Conservation (phyloP, 2,797 vertebrate species). For the Enteromius thamalakanensis region DNA sequence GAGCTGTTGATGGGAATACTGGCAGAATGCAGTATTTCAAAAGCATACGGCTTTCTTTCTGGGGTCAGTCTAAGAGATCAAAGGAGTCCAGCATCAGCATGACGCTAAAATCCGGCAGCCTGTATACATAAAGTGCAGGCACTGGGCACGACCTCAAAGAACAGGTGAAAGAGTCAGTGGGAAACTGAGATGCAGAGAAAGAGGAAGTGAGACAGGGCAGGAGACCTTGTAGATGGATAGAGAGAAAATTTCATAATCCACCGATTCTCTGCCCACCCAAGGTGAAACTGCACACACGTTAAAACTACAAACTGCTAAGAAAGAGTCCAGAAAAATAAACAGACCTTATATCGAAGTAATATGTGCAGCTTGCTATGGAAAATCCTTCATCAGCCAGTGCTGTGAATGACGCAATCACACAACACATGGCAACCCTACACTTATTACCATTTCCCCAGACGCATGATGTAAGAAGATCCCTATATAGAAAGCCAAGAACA, state of each 20-base stretch:
- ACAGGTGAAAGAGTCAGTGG: conserved; percentile 9
- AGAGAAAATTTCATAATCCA: not conserved
- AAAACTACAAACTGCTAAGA: conserved; percentile 5
- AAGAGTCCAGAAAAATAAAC: not conserved
- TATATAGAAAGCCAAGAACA: not conserved
- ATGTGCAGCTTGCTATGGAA: not conserved
- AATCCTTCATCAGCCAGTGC: not conserved
- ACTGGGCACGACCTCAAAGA: conserved; percentile 27
- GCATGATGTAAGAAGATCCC: conserved; percentile 24
- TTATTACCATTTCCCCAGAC: conserved; percentile 14
- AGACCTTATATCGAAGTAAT: not conserved
- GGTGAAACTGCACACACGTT: not conserved
- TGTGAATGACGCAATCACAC: conserved; percentile 16
- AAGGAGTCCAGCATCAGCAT: conserved; percentile 47
- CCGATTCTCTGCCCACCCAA: not conserved
- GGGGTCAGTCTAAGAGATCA: conserved; percentile 44
- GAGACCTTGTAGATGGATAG: not conserved
- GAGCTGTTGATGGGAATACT: conserved; percentile 12
- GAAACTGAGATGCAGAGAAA: not conserved
- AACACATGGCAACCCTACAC: conserved; percentile 8
- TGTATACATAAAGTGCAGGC: conserved; percentile 20
- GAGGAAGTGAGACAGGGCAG: not conserved
- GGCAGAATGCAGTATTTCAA: conserved; percentile 41
- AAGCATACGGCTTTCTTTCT: conserved; percentile 39
- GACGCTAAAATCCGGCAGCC: conserved; percentile 21